A percentile compares a stretch with the other conserved stretches of the same genome.
phyloP scores from a whole-genome alignment of 2,113 vertebrate genomes.

The Corydoras sp. region DNA sequence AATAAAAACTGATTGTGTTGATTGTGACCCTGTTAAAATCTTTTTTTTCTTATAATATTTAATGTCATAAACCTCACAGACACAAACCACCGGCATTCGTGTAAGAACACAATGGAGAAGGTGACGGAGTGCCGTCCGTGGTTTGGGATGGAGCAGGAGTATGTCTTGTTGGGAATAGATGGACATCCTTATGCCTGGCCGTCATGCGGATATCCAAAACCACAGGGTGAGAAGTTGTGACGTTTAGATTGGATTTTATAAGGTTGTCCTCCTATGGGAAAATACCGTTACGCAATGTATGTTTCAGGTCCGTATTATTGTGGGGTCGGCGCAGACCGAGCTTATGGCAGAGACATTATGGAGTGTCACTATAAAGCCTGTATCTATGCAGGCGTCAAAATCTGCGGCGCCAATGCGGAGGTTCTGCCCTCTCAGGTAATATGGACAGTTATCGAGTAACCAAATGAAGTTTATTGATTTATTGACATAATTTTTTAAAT shows the following conservation, averaged over 20 bases:
- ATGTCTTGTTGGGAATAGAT: constrained; percentile 52
- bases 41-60: no score
- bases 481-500: no score
- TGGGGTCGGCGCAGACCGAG: constrained; percentile 74
- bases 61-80: constrained; percentile 47
- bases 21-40: no score
- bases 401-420: constrained; percentile 71
- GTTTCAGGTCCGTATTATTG: constrained; percentile 81
- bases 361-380: constrained; percentile 78
- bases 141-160: constrained; percentile 71
- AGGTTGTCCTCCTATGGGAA: no score
- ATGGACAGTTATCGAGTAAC: no score
- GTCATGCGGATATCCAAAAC: constrained; percentile 45
- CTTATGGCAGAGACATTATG: constrained; percentile 75
- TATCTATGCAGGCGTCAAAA: constrained; percentile 70
- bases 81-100: constrained; percentile 60
- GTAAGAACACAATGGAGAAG: constrained; percentile 58
- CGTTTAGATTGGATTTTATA: no score
- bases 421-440: constrained; percentile 76
- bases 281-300: neutral
- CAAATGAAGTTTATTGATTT: no score
- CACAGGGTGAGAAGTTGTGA: constrained; percentile 51
- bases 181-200: constrained; percentile 66
- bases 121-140: constrained; percentile 53
- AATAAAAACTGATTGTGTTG: no score